Evolutionary conservation across 2,888 invertebrate species (phyloP), one percentile per base, ranked within the genome.

Genomic region (Cephus pygmeus): DNA sequence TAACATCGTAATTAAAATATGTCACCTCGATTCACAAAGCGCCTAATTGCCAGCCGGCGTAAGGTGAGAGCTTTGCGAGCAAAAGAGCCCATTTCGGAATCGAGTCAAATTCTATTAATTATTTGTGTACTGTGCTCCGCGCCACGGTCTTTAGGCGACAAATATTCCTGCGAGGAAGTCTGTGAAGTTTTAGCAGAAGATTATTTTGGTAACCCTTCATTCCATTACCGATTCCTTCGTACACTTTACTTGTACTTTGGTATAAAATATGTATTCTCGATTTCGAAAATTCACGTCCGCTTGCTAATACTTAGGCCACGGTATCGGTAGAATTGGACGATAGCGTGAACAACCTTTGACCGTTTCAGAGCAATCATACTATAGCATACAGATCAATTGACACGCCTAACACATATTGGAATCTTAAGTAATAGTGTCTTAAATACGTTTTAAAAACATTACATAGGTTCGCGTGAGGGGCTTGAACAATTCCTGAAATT

Each of bases 1-100:
- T 76, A 78, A 78, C 78, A 75, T 78, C 78, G 75, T 78, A 78
- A 78, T 78, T 78, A 78, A 78, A 78, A 76, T 78, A 78, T 78
- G 78, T 78, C 78, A 78, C 75, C 78, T 76, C 75, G 78, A 78
- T 78, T 78, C 75, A 78, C 78, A 78, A 78, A 78, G 78, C 75
- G 78, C 78, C 75, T 75, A 78, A 78, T 78, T 78, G 75, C 75
- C 73, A 73, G 56, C 76, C 73, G 71, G 12, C 23, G 56, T 56
- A 56, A 56, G 56, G 56, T 56, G 56, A 56, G 56, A 56, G 56
- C 56, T 56, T 23, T 23, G 23, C 56, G 56, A 56, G 56, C 56
- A 9, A 56, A 56, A 56, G 56, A 23, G 56, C 56, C 56, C 56
- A 56, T 56, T 56, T 56, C 23, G 56, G 56, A 23, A 56, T 23